A percentile compares a stretch with the other conserved stretches of the same genome.
Evolutionary conservation across 2,113 vertebrate genomes (phyloP).

Genomic region (Theristicus caerulescens): DNA sequence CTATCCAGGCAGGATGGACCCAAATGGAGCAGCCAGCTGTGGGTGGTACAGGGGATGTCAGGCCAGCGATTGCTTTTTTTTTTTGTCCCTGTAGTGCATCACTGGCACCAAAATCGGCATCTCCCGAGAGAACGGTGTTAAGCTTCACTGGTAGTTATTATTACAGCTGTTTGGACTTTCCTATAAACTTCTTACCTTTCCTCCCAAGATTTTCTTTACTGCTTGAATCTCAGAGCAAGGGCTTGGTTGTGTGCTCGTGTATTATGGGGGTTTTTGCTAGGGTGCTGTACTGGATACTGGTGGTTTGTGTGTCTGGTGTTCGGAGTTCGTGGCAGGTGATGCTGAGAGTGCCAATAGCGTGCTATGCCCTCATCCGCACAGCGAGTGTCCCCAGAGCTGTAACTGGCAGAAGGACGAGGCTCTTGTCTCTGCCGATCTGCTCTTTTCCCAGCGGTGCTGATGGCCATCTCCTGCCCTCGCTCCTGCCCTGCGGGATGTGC

Average conservation of each 20-base stretch:
- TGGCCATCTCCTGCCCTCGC: not conserved
- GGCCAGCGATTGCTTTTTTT: not conserved
- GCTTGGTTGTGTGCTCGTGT: not conserved
- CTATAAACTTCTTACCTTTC: not conserved
- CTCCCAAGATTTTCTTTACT: not conserved
- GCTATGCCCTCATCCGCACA: fast-evolving
- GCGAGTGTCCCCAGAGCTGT: not conserved
- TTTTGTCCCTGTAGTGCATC: not conserved
- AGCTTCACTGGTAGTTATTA: not conserved
- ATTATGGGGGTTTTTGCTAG: not conserved
- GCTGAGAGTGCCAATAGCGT: fast-evolving
- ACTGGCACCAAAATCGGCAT: not conserved
- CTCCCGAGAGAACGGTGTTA: not conserved
- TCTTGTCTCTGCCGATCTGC: not conserved
- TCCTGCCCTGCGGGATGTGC: not conserved
- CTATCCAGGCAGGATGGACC: not conserved
- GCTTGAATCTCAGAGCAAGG: not conserved
- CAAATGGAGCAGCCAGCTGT: not conserved
- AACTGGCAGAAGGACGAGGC: not conserved
- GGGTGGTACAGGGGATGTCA: not conserved
- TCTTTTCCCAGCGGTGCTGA: not conserved
- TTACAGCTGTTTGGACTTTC: not conserved
- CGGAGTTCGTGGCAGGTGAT: not conserved
- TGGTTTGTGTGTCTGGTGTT: not conserved
- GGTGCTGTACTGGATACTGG: not conserved